Base-by-base conservation (phyloP, 35 echinoderm and acorn worm genomes). In the Holothuria glaberrima region DNA sequence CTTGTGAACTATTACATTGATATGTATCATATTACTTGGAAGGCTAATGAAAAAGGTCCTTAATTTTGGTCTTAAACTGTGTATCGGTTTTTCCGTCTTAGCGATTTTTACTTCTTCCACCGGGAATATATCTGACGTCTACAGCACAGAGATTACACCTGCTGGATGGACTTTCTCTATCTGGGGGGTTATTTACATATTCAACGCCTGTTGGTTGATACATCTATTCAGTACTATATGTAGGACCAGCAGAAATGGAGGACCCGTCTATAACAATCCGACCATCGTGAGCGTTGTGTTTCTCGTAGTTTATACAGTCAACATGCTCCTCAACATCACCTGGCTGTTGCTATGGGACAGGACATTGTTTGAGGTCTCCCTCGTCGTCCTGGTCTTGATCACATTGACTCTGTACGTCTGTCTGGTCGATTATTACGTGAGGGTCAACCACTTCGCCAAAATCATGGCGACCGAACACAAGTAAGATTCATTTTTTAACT, bases 141-240 rank as follows among this genome's bases (percentile, higher is more conserved):
- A 92, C 85, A 81, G 6, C 56, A 66, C 91, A 30, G 86, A 88
- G 59, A 91, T 94, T 52, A 94, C 92, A 10, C 95, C 92, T n/a
- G 84, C 92, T 52, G 95, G 89, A 12, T 97, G 92, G 89, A 97
- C 95, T 20, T 97, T 97, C 86, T 84, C 81, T 9, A 94, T 97
- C 33, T 94, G 92, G 92, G 88, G 66, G 0, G 12, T 97, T 17
- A 94, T 97, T 71, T 97, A 91, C 79, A 76, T 89, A 33, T 97
- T 75, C 71, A 74, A 89, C 32, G 62, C 78, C 30, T 24, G 92
- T 48, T 97, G 89, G 77, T 9, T 94, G 45, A 34, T 94, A 20
- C 92, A 97, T 50, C 13, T 91, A 25, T 36, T 97, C 19, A 88
- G 64, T 21, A 83, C 66, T 35, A 64, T 97, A 12, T 97, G 89